Percentiles rank a stretch among this genome's conserved stretches.
phyloP scores from a whole-genome alignment of 2,113 vertebrate species.

The Hyaena hyaena region DNA sequence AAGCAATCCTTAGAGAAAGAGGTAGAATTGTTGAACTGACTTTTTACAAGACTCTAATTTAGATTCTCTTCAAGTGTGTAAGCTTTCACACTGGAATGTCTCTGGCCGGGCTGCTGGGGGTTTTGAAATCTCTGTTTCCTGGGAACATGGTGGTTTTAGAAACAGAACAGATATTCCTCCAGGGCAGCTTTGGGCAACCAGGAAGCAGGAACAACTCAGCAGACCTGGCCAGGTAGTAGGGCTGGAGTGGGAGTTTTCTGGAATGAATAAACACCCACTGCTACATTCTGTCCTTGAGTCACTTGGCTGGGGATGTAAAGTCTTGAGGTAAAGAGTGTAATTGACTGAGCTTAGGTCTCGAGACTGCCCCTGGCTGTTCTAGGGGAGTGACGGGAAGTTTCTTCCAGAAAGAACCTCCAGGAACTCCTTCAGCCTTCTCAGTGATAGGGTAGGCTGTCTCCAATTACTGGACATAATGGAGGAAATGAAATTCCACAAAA shows the following conservation, averaged over 20 bases:
- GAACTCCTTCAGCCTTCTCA: background rate
- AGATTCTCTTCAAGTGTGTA: conserved; percentile 1
- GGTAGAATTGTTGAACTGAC: background rate
- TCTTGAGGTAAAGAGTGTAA: background rate
- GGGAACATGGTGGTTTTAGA: conserved; percentile 53
- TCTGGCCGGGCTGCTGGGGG: background rate
- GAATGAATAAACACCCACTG: background rate
- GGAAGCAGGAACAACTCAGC: background rate
- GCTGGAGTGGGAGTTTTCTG: background rate
- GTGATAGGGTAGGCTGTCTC: background rate
- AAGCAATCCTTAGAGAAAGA: conserved; percentile 1
- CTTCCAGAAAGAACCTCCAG: conserved; percentile 1
- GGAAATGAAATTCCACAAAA: background rate
- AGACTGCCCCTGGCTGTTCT: background rate
- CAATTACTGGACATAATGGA: background rate
- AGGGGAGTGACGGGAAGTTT: background rate
- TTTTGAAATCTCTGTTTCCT: conserved; percentile 63
- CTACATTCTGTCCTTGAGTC: background rate
- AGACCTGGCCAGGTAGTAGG: background rate
- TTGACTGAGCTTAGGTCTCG: background rate
- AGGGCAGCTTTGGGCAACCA: background rate
- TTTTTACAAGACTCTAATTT: conserved; percentile 11
- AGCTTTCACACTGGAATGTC: background rate
- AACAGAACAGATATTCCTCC: conserved; percentile 26
- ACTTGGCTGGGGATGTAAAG: background rate